Evolutionary conservation across 1,140 invertebrate species (phyloP).

Genomic region (Drosophila equinoxialis): DNA sequence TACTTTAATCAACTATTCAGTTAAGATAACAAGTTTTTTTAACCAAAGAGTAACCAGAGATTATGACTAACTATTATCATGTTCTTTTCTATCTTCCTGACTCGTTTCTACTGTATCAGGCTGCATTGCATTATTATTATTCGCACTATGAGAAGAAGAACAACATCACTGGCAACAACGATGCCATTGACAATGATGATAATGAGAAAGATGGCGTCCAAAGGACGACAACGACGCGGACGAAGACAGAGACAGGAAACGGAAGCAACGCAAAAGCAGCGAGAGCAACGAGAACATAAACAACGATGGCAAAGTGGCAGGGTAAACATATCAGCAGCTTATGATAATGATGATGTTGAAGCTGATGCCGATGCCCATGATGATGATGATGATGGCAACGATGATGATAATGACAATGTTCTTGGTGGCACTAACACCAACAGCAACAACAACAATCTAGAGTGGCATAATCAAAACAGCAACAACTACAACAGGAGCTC

Average conservation of each 20-base stretch:
- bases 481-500: constrained; percentile 34
- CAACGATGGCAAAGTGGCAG: constrained; percentile 48
- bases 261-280: constrained; percentile 29
- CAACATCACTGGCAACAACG: constrained; percentile 5
- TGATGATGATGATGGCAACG: constrained; percentile 8
- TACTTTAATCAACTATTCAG: neutral
- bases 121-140: constrained; percentile 7
- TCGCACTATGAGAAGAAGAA: neutral
- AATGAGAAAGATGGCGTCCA: constrained; percentile 19
- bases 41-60: neutral
- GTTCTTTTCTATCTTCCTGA: neutral
- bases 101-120: neutral
- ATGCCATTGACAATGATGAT: constrained; percentile 22
- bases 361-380: constrained; percentile 18
- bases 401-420: neutral
- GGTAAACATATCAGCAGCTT: constrained; percentile 72
- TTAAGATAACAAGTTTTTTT: neutral
- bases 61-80: neutral
- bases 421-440: neutral
- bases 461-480: constrained; percentile 57
- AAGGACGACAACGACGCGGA: constrained; percentile 14
- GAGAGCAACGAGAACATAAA: constrained; percentile 48
- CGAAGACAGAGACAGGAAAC: constrained; percentile 36
- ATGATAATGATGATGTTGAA: constrained; percentile 51
- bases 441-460: neutral